These are phyloP conservation scores for Brevipalpus yothersi DNA, from an alignment of 1,140 invertebrate genomes.

Conservation along the genomic window DNA sequence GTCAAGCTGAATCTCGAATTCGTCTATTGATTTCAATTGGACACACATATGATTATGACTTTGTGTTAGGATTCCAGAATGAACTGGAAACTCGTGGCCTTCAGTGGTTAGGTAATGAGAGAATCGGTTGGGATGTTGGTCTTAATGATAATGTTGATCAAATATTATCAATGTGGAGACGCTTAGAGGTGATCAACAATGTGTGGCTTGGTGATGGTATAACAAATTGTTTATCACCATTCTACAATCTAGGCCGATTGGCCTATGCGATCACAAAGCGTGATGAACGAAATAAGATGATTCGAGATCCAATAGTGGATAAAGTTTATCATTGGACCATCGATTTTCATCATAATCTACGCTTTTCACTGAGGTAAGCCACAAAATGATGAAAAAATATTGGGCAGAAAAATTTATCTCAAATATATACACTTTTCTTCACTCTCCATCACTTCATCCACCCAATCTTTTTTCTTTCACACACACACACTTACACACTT, in stretches of 20 bases:
- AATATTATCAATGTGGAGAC: slow-evolving; percentile 11
- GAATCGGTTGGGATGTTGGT: slow-evolving; percentile 12
- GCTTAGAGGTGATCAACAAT: slow-evolving; percentile 1
- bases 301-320: not conserved
- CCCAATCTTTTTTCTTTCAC: too few species aligned
- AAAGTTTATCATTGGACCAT: slow-evolving; percentile 17
- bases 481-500: too few species aligned
- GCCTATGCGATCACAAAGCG: not conserved
- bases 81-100: slow-evolving; percentile 1
- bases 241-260: slow-evolving; percentile 9
- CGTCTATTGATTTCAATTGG: slow-evolving; percentile 6
- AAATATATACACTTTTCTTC: too few species aligned
- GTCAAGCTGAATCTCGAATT: not conserved
- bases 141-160: slow-evolving; percentile 8
- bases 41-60: slow-evolving; percentile 8
- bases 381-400: not conserved
- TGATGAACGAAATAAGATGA: slow-evolving; percentile 2
- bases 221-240: slow-evolving; percentile 13
- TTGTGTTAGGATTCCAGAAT: slow-evolving; percentile 8
- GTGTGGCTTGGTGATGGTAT: slow-evolving; percentile 16
- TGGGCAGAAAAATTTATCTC: not conserved
- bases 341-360: slow-evolving; percentile 10
- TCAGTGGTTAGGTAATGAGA: not conserved
- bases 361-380: slow-evolving; percentile 7
- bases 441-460: too few species aligned